Base-by-base conservation (phyloP, 2,113 vertebrate genomes). In the Gambusia holbrooki region DNA sequence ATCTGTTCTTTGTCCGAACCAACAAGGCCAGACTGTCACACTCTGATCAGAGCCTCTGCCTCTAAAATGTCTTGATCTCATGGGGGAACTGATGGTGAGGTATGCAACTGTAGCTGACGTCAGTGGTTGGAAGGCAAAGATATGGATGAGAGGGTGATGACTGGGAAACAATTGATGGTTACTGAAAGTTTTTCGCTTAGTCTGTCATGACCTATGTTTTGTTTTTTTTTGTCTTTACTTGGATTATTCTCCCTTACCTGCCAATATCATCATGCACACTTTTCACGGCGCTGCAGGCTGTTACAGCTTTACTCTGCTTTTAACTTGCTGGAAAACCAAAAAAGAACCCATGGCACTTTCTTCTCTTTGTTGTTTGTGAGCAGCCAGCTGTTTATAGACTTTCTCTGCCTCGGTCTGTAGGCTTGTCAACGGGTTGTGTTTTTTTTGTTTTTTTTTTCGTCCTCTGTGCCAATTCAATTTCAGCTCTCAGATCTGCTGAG, bases 371-470 rank as follows among this genome's bases (percentile, higher is more conserved):
- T 84, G 84, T 85, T 81, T 81, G 76, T 70, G 72, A 80, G 67
- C 72, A 30, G 70, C 77, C 86, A 89, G 84, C 80, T 91, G 83
- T 87, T 85, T 85, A 83, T 88, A 70, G 76, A 86, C 79, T 74
- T 77, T 71, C 32, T 69, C 40, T 63, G 60, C 68, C 62, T 80
- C 76, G 65, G 72, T 74, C 76, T 83, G 62, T 69, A 60, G 66
- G 73, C 75, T 66, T 71, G 71, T 86, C 81, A 74, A 68, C 83
- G 69, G 66, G 51, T 33, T 66, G 42, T 72, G 64, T 74, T 77
- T 28, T 30, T 25, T 2, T 54, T 54, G 25, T 54, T 19, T n/a
- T 58, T 25, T n/a, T n/a, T n/a, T 25, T 58, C 10, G 2, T 48
- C 67, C 69, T 79, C 71, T 74, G 74, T 75, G 64, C 79, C 71